Evolutionary conservation across 1,140 invertebrate species (phyloP).

Genomic region (Paramacrobiotus metropolitanus): DNA sequence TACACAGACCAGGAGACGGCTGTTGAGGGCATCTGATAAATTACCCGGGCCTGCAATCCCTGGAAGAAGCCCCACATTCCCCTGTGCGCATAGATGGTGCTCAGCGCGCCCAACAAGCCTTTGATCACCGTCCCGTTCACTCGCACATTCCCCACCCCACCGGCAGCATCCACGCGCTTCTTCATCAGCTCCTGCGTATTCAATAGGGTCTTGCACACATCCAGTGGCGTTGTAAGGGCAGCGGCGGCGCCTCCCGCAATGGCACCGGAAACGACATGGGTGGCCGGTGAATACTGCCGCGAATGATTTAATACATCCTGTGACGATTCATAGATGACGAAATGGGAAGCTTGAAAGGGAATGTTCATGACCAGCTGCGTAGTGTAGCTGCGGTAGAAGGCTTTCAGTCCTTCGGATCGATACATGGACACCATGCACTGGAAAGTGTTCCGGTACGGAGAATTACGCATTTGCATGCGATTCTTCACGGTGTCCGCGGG

Average conservation of each 20-base stretch:
- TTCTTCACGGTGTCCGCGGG: slow-evolving; percentile 99
- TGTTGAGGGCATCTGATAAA: slow-evolving; percentile 94
- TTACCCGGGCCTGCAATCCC: slow-evolving; percentile 60
- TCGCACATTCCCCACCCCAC: too few relatives aligned
- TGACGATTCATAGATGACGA: slow-evolving; percentile 76
- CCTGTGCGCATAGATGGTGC: slow-evolving; percentile 42
- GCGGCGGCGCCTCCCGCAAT: slow-evolving; percentile 76
- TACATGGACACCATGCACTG: slow-evolving; percentile 56
- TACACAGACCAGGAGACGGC: slow-evolving; percentile 96
- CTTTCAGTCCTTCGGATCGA: slow-evolving; percentile 53
- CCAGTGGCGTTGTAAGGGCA: slow-evolving; percentile 83
- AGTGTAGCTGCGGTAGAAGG: slow-evolving; percentile 88
- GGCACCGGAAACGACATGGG: slow-evolving; percentile 66
- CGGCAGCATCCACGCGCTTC: slow-evolving; percentile 21
- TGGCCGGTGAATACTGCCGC: slow-evolving; percentile 59
- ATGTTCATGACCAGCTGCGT: slow-evolving; percentile 95
- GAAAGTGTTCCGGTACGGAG: slow-evolving; percentile 59
- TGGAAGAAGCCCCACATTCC: slow-evolving; percentile 50
- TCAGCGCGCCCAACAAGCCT: slow-evolving; percentile 45
- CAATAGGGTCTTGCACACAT: slow-evolving; percentile 90
- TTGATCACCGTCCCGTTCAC: too few relatives aligned
- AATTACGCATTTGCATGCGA: slow-evolving; percentile 88
- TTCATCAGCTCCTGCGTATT: slow-evolving; percentile 65
- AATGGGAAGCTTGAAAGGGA: slow-evolving; percentile 81
- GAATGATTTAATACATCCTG: slow-evolving; percentile 56